Base-by-base conservation (phyloP, 2,797 vertebrate species). In the Centropyge bicolor region DNA sequence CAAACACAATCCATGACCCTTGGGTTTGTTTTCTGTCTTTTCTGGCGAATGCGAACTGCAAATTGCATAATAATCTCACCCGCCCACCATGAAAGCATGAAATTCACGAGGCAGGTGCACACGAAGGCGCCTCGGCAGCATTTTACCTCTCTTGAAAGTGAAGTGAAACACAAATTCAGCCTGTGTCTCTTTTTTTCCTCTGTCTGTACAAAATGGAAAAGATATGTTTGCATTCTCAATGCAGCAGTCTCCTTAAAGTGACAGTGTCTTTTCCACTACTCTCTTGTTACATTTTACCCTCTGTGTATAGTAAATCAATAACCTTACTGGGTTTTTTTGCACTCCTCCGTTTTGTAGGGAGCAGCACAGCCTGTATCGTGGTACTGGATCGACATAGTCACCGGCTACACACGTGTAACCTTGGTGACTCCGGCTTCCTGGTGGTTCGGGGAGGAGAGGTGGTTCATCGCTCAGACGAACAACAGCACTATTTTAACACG, bases 331-430 rank as follows among this genome's bases (percentile, higher is more conserved):
- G 2, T 41, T 68, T 45, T 63, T 66, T 76, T 54, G 14, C 10
- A 31, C 20, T 38, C 1, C 54, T 52, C 9, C 55, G 36, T 62
- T 83, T 67, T 87, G 22, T 69, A 98, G 98, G 98, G 72, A 99
- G 98, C 95, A 99, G 98, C 90, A 99, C 98, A 0, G 98, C 98
- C 8, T 99, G 98, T 74, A 97, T 99, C 10, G 97, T 99, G 12
- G 96, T 99, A 63, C 92, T 99, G 92, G 98, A 99, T 88, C 95
- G 98, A 69, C 96, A 94, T 35, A 97, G 96, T 92, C 98, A 98
- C 87, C 96, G 94, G 83, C 89, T 99, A 81, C 98, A 99, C 88
- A 98, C 98, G 0, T 99, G 98, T 65, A 99, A 99, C 92, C 95
- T 99, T 56, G 98, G 98, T 0, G 98, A 99, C 81, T 99, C 98